Evolutionary conservation across 2,888 invertebrate genomes (phyloP), one percentile per base, ranked within the genome.

Genomic region (Polietes domitor): DNA sequence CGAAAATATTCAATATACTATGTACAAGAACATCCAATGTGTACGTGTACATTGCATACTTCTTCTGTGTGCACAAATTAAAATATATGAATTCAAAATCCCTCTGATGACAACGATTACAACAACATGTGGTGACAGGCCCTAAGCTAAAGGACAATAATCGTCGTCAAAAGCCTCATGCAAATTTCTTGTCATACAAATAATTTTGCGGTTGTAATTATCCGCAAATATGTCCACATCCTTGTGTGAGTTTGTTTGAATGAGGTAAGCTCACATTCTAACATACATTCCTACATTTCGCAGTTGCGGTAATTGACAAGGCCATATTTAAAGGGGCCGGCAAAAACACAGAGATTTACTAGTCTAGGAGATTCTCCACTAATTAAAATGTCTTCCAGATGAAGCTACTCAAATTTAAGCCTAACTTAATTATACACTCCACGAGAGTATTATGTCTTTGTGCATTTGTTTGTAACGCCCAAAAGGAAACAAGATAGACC

Each of bases 161-260:
- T 68, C 43, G 41, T 68, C 68, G 43, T 68, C 68, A 68, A 68
- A 68, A 63, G 70, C 68, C 50, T 79, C 47, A 68, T 55, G 76
- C 37, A 73, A 50, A 65, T 68, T 76, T 63, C 55, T 68, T 55
- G 74, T 50, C 63, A 43, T 63, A 53, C 68, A 80, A 77, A 80
- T 83, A 83, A 68, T 77, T 61, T 80, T 63, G 77, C 9, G 80
- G 73, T 70, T 63, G 73, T 83, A 83, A 80, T 83, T 80, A 83
- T 77, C 73, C 72, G 47, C 70, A 74, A 83, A 80, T 80, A 70
- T 77, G 79, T 68, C 63, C 28, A 37, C 28, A 61, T 61, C 12
- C 28, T 26, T 61, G 28, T 12, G 61, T 17, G 32, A 63, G 17
- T 68, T 5, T 43, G 43, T 26, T n/a, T 19, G 58, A 26, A 21